phyloP scores from a whole-genome alignment of 2,113 vertebrate species.

The Vireo altiloquus region DNA sequence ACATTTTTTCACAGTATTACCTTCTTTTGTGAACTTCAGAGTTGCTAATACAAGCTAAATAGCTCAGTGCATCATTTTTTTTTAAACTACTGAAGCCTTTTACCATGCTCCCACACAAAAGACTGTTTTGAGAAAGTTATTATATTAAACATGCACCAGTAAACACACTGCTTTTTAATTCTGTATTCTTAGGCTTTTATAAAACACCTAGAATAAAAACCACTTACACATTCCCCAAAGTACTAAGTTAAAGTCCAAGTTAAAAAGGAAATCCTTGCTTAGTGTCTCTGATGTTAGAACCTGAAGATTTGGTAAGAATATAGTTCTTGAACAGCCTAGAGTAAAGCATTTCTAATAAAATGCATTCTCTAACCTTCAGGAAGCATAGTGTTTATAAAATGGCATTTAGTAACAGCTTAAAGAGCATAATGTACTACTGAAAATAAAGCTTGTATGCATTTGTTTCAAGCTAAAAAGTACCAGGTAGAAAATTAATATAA shows the following conservation, averaged over 20 bases:
- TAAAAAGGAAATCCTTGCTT: background rate
- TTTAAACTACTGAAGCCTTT: background rate
- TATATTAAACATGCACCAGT: background rate
- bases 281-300: background rate
- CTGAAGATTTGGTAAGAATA: background rate
- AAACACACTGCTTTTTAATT: background rate
- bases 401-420: background rate
- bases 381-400: fast-evolving
- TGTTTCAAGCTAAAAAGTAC: background rate
- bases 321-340: background rate
- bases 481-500: background rate
- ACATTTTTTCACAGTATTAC: background rate
- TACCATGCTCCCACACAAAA: background rate
- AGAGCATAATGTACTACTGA: background rate
- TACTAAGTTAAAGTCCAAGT: background rate
- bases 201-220: background rate
- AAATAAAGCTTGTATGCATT: background rate
- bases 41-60: background rate
- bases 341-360: background rate
- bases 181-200: background rate
- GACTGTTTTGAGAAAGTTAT: background rate
- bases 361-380: background rate
- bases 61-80: background rate
- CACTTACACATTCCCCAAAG: background rate
- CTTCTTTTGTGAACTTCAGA: background rate